Conservation (phyloP, 2,113 vertebrate species). For the Anser cygnoides region DNA sequence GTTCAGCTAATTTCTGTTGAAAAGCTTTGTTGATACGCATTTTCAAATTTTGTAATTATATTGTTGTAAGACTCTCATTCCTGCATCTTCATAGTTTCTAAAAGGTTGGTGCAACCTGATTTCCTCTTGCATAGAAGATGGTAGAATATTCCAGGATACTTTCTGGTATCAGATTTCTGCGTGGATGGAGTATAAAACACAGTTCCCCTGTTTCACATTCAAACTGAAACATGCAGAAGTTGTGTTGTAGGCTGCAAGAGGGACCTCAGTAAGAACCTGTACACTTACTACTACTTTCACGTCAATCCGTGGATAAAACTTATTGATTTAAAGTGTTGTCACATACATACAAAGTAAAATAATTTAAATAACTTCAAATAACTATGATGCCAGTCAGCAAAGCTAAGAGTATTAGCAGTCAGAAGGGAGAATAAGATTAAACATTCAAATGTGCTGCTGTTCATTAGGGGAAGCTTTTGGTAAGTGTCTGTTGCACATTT, state of each 20-base stretch:
- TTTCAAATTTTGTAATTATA: background rate
- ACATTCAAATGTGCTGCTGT: background rate
- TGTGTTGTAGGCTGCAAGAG: background rate
- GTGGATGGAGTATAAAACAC: background rate
- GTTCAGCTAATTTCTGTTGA: conserved; percentile 5
- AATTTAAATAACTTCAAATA: background rate
- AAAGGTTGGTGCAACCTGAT: background rate
- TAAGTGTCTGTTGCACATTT: background rate
- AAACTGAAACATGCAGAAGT: background rate
- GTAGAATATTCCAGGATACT: background rate
- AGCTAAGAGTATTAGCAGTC: background rate
- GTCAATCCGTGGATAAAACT: background rate
- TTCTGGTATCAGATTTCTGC: background rate
- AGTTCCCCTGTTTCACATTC: background rate
- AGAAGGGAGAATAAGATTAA: background rate
- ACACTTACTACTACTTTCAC: background rate
- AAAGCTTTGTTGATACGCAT: background rate
- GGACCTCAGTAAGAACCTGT: background rate
- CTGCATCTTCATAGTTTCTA: background rate
- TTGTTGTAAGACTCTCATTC: background rate
- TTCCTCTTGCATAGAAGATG: background rate
- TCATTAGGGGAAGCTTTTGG: background rate
- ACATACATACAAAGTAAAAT: background rate
- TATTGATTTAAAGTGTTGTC: background rate
- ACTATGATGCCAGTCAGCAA: background rate